Base-by-base conservation (phyloP, 2,113 vertebrate genomes). In the Mionectes macconnelli region DNA sequence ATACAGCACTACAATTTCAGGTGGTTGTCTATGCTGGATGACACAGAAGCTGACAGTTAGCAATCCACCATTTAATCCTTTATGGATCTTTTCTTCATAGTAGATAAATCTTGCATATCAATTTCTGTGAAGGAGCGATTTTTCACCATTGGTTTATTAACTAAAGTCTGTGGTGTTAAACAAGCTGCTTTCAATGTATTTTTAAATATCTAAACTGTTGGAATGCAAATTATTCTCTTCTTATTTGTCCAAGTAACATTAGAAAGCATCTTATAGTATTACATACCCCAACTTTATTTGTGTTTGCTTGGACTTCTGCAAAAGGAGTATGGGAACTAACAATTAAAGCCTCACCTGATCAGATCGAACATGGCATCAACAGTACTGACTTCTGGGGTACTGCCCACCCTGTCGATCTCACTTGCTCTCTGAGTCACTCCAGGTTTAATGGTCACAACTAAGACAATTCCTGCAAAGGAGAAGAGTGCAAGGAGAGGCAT, bases 361-460 rank as follows among this genome's bases (percentile, higher is more conserved):
- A 99, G 98, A 97, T 99, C 99, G 93, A 99, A 80, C 96, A 99
- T 97, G 35, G 99, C 99, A 94, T 99, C 99, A 9, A 99, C 98
- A 3, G 99, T 99, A 40, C 94, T 99, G 80, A 99, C 98, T 22
- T 99, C 98, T 20, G 99, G 98, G 11, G 98, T 99, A 72, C 96
- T 99, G 21, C 99, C 99, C 6, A 95, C 93, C 94, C 99, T 98
- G 96, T 99, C 98, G 5, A 99, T 99, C 50, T 99, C 98, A 8
- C 97, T 97, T 35, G 98, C 96, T 22, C 94, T 98, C 95, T 99
- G 99, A 84, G 98, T 98, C 33, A 99, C 98, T 56, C 99, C 99
- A 3, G 99, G 99, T 97, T 99, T 99, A 97, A 99, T 99, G 33
- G 98, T 98, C 95, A 99, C 98, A 96, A 99, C 99, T 96, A 99